Evolutionary conservation across 1,140 invertebrate genomes (phyloP), one percentile per base, ranked within the genome.

Genomic region (Zaprionus nigranus): DNA sequence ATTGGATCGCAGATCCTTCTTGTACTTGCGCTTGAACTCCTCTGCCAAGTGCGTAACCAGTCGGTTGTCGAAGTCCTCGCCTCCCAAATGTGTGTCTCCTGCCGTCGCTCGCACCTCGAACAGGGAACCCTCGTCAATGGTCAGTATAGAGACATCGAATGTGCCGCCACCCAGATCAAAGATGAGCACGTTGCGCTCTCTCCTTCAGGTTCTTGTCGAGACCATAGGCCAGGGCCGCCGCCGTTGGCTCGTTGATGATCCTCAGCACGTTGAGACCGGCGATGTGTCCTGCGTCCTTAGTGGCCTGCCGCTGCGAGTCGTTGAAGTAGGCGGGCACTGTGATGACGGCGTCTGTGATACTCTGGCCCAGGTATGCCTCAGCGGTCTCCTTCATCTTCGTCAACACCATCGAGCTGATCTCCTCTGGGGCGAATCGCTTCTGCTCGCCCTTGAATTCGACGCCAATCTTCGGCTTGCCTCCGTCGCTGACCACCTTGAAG

Each of bases 111-210:
- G 95, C 1, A 97, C 96, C 94, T 97, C 95, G 84, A 96, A 96
- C 38, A 96, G 90, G 0, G 95, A 96, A 13, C 97, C 97, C 93
- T 98, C 97, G 74, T 96, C 96, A 92, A 98, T 98, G 62, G 96
- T 95, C 2, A 98, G 92, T 60, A 98, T 95, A 17, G 97, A 98
- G 1, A 98, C 97, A 93, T 98, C 97, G 77, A 96, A 96, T 51
- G 96, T 96, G 30, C 96, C 96, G 61, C 96, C 96, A 9, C 96
- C 96, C 30, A 96, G 93, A 88, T 96, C 96, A 71, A 96, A 96
- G 64, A 96, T 96, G 0, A 96, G 93, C 2, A 96, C 95, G 80
- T 95, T 96, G 74, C 95, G 95, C 75, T 96, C 95, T 2, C 97
- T n/a, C 97, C 94, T 95, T 94, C 2, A 94, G 94, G 92, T 95